phyloP scores from a whole-genome alignment of 2,113 vertebrate genomes.

The Thunnus maccoyii region DNA sequence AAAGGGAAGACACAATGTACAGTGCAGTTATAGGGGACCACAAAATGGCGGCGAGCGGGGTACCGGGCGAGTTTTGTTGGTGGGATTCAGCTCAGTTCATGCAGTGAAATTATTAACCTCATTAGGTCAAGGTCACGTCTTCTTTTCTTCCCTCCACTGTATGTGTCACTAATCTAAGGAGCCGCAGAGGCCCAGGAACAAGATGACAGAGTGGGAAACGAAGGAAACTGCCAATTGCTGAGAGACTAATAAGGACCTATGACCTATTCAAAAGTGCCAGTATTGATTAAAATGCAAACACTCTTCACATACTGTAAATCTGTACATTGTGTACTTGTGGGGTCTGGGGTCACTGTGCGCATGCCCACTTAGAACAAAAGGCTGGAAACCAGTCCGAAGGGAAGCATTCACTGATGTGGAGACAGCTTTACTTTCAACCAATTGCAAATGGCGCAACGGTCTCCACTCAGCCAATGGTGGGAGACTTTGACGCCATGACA shows the following conservation, averaged over 20 bases:
- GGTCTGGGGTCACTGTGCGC: conserved; percentile 30
- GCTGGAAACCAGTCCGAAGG: neutral
- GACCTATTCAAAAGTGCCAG: neutral
- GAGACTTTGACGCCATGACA: neutral
- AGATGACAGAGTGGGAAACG: neutral
- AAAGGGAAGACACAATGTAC: conserved; percentile 14
- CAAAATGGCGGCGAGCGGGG: conserved; percentile 56
- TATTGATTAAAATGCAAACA: neutral
- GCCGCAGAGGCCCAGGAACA: neutral
- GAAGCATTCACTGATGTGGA: conserved; percentile 11
- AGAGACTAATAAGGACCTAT: neutral
- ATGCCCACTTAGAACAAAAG: conserved; percentile 63
- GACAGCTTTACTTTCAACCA: conserved; percentile 45
- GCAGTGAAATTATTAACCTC: conserved; percentile 68
- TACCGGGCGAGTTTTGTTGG: conserved; percentile 5
- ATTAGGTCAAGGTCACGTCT: conserved; percentile 57
- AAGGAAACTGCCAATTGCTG: neutral
- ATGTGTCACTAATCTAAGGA: conserved; percentile 1
- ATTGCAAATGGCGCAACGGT: neutral
- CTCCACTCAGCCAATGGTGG: conserved; percentile 40
- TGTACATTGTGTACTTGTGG: conserved; percentile 52
- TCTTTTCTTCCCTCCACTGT: conserved; percentile 33
- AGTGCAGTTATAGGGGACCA: neutral
- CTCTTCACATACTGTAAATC: neutral
- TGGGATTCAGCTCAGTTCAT: conserved; percentile 11